phyloP scores from a whole-genome alignment of 2,888 invertebrate genomes.

The Sinhomidia bicolor region DNA sequence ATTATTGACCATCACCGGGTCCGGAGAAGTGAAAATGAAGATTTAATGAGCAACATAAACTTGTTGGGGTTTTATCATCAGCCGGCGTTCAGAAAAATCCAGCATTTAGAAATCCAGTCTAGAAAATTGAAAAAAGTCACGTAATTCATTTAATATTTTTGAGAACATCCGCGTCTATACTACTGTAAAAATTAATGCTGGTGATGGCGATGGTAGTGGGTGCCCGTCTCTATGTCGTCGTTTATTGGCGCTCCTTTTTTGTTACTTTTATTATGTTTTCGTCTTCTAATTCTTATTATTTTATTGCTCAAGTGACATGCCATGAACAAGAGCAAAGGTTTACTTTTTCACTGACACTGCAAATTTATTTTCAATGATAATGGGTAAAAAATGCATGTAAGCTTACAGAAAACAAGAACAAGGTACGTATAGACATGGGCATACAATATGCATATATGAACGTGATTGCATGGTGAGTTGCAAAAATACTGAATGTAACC shows the following conservation, averaged over 20 bases:
- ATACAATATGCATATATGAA: background rate
- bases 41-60: background rate
- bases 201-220: background rate
- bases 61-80: background rate
- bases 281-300: background rate
- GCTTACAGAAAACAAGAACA: slow-evolving; percentile 6
- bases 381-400: background rate
- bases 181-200: background rate
- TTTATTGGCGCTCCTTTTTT: slow-evolving; percentile 15
- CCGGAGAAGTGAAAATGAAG: background rate
- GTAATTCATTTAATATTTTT: background rate
- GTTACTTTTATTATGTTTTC: slow-evolving; percentile 23
- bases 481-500: slow-evolving; percentile 39
- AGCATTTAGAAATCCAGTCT: slow-evolving; percentile 21
- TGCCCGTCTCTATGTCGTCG: background rate
- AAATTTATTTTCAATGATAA: slow-evolving; percentile 39
- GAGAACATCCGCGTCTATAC: background rate
- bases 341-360: background rate
- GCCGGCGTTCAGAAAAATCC: slow-evolving; percentile 10
- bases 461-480: background rate
- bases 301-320: slow-evolving; percentile 17
- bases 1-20: background rate
- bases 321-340: slow-evolving; percentile 37
- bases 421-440: background rate
- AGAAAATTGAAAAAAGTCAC: background rate